Conservation (phyloP, 2,797 vertebrate genomes). For the Danio choprae region DNA sequence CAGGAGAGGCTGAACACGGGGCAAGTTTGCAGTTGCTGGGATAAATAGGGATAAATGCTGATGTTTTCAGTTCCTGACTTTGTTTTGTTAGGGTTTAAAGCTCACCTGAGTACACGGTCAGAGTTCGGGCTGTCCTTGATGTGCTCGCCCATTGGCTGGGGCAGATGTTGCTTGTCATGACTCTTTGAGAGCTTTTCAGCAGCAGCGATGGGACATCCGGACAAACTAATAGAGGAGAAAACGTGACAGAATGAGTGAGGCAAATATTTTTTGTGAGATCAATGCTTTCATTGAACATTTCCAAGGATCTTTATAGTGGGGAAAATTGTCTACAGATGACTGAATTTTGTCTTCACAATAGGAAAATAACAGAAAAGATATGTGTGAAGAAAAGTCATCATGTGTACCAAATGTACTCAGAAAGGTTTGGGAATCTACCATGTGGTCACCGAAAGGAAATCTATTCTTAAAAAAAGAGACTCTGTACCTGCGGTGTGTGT, state of each 20-base stretch:
- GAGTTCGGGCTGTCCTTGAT: conserved; percentile 89
- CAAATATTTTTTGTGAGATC: background rate
- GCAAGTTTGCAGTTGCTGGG: conserved; percentile 17
- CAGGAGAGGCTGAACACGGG: background rate
- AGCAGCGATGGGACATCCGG: conserved; percentile 96
- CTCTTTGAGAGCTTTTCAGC: conserved; percentile 95
- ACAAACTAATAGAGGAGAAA: conserved; percentile 78
- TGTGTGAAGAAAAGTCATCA: background rate
- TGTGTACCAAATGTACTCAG: background rate
- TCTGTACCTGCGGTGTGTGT: conserved; percentile 94
- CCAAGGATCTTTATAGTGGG: background rate
- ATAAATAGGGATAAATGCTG: conserved; percentile 9
- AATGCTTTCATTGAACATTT: conserved; percentile 12
- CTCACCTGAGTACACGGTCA: conserved; percentile 93
- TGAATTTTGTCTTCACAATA: background rate
- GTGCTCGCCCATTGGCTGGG: conserved; percentile 84
- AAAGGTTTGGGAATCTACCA: background rate
- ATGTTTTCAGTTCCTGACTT: background rate
- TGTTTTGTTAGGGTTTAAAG: background rate
- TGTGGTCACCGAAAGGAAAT: background rate
- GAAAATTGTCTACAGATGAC: background rate
- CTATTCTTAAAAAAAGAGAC: background rate
- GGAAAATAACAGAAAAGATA: too few relatives aligned
- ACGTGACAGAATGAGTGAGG: background rate
- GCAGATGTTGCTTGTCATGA: conserved; percentile 86